Evolutionary conservation across 35 echinoderm and acorn worm genomes (phyloP).

Genomic region (Lytechinus variegatus): DNA sequence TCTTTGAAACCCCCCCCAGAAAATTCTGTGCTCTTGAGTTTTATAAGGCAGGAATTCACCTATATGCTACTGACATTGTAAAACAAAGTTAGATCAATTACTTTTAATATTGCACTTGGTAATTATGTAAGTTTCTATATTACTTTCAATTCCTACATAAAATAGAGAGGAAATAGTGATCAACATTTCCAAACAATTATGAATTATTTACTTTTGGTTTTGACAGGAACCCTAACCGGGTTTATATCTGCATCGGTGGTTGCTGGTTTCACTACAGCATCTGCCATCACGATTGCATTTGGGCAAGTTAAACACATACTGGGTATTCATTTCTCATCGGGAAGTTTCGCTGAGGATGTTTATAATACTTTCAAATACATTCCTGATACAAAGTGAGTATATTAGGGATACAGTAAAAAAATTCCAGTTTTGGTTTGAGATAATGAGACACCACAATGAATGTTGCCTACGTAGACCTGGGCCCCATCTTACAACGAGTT

Average conservation of each 20-base stretch:
- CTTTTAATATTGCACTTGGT: too few relatives aligned
- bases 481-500: too few relatives aligned
- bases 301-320: slow-evolving; percentile 92
- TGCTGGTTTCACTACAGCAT: slow-evolving; percentile 91
- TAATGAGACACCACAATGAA: neutral
- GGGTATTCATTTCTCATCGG: slow-evolving; percentile 68
- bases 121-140: too few relatives aligned
- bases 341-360: slow-evolving; percentile 71
- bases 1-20: too few relatives aligned
- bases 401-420: neutral
- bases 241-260: slow-evolving; percentile 92
- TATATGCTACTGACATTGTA: too few relatives aligned
- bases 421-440: slow-evolving; percentile 35
- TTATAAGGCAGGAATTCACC: too few relatives aligned
- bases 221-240: slow-evolving; percentile 81
- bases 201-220: slow-evolving; percentile 22
- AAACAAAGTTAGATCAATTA: too few relatives aligned
- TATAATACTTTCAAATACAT: slow-evolving; percentile 66
- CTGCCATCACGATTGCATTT: slow-evolving; percentile 86
- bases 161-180: too few relatives aligned
- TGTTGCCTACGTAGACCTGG: too few relatives aligned
- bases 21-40: too few relatives aligned
- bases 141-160: too few relatives aligned
- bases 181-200: too few relatives aligned
- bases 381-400: slow-evolving; percentile 84